These are phyloP conservation scores for Anthoscopus minutus DNA, from an alignment of 2,113 vertebrate species.

Conservation along the genomic window DNA sequence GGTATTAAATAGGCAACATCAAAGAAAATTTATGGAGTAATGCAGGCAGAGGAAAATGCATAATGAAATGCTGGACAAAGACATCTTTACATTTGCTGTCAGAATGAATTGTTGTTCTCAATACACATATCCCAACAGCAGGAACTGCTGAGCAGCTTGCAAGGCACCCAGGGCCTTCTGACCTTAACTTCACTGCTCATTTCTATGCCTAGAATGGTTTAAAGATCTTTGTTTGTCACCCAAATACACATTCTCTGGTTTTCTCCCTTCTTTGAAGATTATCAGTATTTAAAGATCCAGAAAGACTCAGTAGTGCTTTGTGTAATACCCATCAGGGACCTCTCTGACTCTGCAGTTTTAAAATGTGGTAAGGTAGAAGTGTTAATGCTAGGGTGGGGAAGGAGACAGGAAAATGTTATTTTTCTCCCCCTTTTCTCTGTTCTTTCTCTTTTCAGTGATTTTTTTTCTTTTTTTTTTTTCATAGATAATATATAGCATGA, in stretches of 20 bases:
- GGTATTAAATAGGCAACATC: constrained; percentile 39
- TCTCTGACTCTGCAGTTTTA: background rate
- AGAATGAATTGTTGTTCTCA: constrained; percentile 4
- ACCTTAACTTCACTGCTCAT: background rate
- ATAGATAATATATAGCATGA: background rate
- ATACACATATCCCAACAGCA: background rate
- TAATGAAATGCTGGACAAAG: constrained; percentile 24
- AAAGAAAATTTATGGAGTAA: constrained; percentile 38
- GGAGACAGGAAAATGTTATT: background rate
- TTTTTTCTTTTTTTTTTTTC: background rate
- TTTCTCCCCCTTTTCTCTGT: background rate
- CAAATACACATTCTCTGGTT: background rate
- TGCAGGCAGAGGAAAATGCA: background rate
- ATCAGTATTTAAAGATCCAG: background rate
- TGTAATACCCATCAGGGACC: background rate
- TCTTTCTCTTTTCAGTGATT: background rate
- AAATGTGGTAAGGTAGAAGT: background rate
- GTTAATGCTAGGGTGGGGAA: background rate
- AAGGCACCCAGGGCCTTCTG: background rate
- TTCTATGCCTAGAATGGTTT: background rate
- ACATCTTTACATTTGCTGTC: constrained; percentile 42
- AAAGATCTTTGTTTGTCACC: background rate
- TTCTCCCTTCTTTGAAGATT: background rate
- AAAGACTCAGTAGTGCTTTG: background rate
- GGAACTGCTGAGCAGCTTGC: background rate